These are phyloP conservation scores for Trematomus loennbergii DNA, from an alignment of 2,113 vertebrate species.

Conservation along the genomic window DNA sequence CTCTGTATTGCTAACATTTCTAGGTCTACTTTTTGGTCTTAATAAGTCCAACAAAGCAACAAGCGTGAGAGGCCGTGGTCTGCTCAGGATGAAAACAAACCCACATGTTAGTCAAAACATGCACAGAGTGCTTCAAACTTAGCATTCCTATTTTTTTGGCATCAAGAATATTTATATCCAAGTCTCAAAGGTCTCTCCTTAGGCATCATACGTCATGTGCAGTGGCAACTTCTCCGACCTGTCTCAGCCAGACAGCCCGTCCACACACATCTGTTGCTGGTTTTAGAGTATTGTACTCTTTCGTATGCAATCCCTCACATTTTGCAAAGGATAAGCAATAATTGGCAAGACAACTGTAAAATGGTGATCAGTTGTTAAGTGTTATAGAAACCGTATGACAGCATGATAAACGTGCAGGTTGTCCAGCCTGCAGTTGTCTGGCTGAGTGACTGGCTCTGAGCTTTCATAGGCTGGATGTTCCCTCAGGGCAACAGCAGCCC, in stretches of 20 bases:
- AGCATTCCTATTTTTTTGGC: conserved; percentile 31
- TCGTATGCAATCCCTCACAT: conserved; percentile 63
- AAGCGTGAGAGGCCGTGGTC: neutral
- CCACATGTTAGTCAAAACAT: neutral
- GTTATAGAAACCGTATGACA: conserved; percentile 65
- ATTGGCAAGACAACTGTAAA: conserved; percentile 76
- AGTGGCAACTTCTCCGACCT: conserved; percentile 30
- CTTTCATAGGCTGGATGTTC: conserved; percentile 44
- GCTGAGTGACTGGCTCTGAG: conserved; percentile 35
- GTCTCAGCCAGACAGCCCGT: conserved; percentile 24
- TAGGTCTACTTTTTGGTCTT: too few relatives aligned
- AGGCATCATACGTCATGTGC: conserved; percentile 17
- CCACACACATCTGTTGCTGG: conserved; percentile 73
- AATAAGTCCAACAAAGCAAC: neutral
- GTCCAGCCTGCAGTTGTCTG: conserved; percentile 49
- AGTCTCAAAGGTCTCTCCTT: neutral
- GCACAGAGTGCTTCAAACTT: conserved; percentile 3
- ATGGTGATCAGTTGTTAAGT: conserved; percentile 60
- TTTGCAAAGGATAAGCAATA: conserved; percentile 61
- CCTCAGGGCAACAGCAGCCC: neutral
- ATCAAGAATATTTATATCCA: neutral
- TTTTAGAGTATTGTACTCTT: conserved; percentile 61
- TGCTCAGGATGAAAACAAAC: neutral
- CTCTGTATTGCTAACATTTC: neutral
- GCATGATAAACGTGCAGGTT: conserved; percentile 18